A percentile compares a stretch with the other conserved stretches of the same genome.
Evolutionary conservation across 1,140 invertebrate genomes (phyloP).

Genomic region (Hylyphantes graminicola): DNA sequence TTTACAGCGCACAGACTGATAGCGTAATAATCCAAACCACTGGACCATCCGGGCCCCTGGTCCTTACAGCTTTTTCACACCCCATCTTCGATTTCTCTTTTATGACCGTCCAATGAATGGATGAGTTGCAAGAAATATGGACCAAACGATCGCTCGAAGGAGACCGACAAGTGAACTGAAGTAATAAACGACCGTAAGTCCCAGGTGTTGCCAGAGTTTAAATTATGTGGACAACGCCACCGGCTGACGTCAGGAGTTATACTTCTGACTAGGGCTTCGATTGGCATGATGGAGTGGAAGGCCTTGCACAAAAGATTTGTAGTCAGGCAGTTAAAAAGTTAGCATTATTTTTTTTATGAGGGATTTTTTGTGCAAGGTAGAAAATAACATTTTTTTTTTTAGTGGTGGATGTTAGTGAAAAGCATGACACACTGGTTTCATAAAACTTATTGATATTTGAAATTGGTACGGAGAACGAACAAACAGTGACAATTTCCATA

Average conservation of each 20-base stretch:
- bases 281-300: conserved; percentile 12
- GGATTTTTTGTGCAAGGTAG: background rate
- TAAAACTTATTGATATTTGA: no score
- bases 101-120: conserved; percentile 4
- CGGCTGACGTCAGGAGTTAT: background rate
- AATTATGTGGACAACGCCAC: conserved; percentile 17
- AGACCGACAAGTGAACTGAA: background rate
- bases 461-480: no score
- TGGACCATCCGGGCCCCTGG: no score
- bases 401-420: no score
- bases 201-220: conserved; percentile 26
- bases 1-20: no score
- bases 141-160: conserved; percentile 22
- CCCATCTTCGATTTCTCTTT: background rate
- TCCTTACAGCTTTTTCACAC: no score
- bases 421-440: no score
- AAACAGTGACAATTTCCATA: no score
- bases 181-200: conserved; percentile 31
- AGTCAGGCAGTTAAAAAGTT: no score
- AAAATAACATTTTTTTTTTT: background rate
- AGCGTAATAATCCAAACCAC: no score
- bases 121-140: conserved; percentile 18
- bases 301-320: no score
- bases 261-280: background rate
- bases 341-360: no score